Conservation (phyloP, 2,888 invertebrate species). For the Thymelicus sylvestris region DNA sequence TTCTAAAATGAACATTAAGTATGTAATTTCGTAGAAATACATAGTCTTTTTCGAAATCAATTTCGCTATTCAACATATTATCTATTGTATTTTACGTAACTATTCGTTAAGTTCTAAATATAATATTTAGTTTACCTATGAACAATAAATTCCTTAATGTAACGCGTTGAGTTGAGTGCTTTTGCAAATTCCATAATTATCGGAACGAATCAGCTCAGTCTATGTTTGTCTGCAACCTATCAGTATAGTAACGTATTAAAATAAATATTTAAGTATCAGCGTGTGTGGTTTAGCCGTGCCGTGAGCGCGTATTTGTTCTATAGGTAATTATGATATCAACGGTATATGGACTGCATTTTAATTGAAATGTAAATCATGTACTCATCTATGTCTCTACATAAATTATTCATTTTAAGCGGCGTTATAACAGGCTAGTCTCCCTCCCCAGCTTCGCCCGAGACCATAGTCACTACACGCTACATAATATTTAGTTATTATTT, state of each 20-base stretch:
- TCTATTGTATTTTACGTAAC: too few species aligned
- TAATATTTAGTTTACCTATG: too few species aligned
- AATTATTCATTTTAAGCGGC: conserved; percentile 3
- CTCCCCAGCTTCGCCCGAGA: too few species aligned
- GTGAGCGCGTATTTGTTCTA: not conserved
- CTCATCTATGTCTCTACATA: not conserved
- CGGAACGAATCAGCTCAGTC: conserved; percentile 39
- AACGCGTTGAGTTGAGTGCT: not conserved
- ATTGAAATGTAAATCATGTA: not conserved
- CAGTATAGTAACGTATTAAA: conserved; percentile 42
- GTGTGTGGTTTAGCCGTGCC: conserved; percentile 9
- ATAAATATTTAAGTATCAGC: conserved; percentile 42
- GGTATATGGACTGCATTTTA: conserved; percentile 16
- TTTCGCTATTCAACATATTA: too few species aligned
- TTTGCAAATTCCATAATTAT: conserved; percentile 36
- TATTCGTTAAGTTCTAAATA: too few species aligned
- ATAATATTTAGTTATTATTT: too few species aligned
- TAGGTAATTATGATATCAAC: not conserved
- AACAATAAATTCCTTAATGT: too few species aligned
- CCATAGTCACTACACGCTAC: too few species aligned
- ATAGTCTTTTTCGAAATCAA: too few species aligned
- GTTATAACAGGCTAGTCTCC: too few species aligned
- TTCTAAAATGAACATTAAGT: too few species aligned
- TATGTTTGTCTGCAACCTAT: conserved; percentile 10
- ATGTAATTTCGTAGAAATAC: too few species aligned